Evolutionary conservation across 2,797 vertebrate species (phyloP), one percentile per base, ranked within the genome.

Genomic region (Cyprinella venusta): DNA sequence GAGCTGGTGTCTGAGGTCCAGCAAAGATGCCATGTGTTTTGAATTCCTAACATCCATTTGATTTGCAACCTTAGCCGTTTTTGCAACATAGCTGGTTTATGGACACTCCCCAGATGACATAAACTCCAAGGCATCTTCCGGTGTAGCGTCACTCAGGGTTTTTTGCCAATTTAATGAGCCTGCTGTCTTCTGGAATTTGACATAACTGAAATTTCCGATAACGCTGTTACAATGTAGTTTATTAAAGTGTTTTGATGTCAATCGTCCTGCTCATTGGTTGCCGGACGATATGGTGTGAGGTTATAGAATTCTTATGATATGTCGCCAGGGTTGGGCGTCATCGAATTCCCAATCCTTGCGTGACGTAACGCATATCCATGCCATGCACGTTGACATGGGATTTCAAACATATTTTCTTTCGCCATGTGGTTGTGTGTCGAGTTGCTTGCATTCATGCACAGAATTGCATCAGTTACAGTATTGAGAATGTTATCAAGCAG

Each of bases 141-240:
- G 59, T 89, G 91, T 93, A 94, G 90, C 91, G 90, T 94, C 93
- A 94, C 95, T 95, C 94, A 95, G 95, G 94, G 92, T 94, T 94
- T 45, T 92, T 93, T 90, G 89, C 91, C 92, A 93, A 91, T 91
- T 91, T 88, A 85, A 88, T 52, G 85, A 93, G 90, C 92, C 92
- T 92, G 91, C 90, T 91, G 89, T 92, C 89, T 82, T 89, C 86
- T 88, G 90, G 71, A 63, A 30, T 75, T 89, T 86, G 86, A 89
- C 86, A 86, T 88, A 24, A 21, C 52, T n/a, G 24, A 78, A 36
- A 42, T 38, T 4, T 50, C 61, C 10, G 9, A 48, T 70, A 36
- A 76, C 12, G 81, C 61, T 81, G 84, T 87, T 86, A 84, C 75
- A 76, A 64, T 61, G 45, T 65, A 84, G 30, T 84, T 48, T 59